Conservation (phyloP, 2,797 vertebrate species). For the Esox lucius region DNA sequence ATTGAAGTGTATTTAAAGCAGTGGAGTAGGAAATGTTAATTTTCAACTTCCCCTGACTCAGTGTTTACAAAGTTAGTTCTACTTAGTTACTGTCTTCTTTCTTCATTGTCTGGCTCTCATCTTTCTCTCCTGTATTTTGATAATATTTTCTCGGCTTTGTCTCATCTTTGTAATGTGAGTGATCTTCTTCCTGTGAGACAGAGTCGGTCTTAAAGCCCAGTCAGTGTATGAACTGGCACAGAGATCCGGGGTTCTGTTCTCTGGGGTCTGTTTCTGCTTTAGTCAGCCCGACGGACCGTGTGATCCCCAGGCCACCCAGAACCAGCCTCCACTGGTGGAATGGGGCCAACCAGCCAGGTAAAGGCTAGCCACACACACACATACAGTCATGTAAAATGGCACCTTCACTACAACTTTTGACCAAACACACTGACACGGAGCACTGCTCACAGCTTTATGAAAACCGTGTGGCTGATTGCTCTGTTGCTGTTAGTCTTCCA, state of each 20-base stretch:
- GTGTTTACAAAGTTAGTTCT: too few species aligned
- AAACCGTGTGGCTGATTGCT: constrained; percentile 62
- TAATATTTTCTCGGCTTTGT: constrained; percentile 28
- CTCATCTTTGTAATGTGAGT: constrained; percentile 55
- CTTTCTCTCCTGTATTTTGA: constrained; percentile 23
- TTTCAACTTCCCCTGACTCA: too few species aligned
- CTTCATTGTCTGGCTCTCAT: constrained; percentile 14
- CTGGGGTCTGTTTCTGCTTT: constrained; percentile 17
- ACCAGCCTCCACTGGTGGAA: constrained; percentile 44
- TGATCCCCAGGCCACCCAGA: constrained; percentile 69
- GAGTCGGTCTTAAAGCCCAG: constrained; percentile 47
- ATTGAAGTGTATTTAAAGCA: too few species aligned
- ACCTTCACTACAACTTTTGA: constrained; percentile 33
- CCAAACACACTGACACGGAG: constrained; percentile 12
- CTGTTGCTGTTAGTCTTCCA: constrained; percentile 40
- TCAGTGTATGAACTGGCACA: constrained; percentile 59
- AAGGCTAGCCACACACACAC: constrained; percentile 32
- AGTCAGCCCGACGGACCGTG: constrained; percentile 45
- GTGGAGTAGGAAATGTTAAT: too few species aligned
- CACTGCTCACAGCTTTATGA: constrained; percentile 51
- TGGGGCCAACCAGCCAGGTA: constrained; percentile 59
- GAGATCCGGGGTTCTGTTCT: constrained; percentile 54
- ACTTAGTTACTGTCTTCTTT: constrained; percentile 19
- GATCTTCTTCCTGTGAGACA: constrained; percentile 58
- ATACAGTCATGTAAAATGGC: constrained; percentile 37